Evolutionary conservation across 1,140 invertebrate genomes (phyloP).

Genomic region (Brachionus plicatilis): DNA sequence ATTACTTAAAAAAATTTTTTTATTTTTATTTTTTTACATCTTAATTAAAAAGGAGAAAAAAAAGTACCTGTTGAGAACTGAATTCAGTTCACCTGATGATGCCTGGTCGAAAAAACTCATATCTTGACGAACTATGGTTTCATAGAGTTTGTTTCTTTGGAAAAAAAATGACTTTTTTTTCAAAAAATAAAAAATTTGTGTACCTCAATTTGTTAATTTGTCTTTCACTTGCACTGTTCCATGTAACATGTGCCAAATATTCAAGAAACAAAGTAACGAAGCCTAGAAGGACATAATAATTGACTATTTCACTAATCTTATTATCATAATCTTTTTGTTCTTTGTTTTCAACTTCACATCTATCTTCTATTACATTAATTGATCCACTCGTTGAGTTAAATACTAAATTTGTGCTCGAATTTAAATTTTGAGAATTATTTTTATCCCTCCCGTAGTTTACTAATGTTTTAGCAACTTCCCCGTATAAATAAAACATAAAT

Average conservation of each 20-base stretch:
- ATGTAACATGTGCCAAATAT: constrained; percentile 31
- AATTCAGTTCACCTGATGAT: background rate
- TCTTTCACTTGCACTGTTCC: constrained; percentile 25
- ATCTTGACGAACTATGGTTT: constrained; percentile 33
- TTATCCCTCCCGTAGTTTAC: background rate
- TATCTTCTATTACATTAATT: background rate
- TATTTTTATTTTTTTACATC: background rate
- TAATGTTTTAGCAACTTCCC: constrained; percentile 15
- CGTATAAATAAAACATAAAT: constrained; percentile 35
- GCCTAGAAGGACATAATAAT: constrained; percentile 28
- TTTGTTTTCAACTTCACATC: background rate
- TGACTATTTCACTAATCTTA: constrained; percentile 15
- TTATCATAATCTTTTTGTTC: background rate
- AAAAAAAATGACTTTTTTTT: background rate
- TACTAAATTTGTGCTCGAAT: background rate
- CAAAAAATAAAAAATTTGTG: background rate
- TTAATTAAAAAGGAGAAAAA: background rate
- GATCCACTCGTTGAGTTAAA: background rate
- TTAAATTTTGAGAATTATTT: background rate
- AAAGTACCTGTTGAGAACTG: background rate
- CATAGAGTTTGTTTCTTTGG: constrained; percentile 34
- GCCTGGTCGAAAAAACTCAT: constrained; percentile 31
- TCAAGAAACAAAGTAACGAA: background rate
- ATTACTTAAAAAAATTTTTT: background rate
- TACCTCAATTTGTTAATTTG: constrained; percentile 36